phyloP scores from a whole-genome alignment of 2,113 vertebrate genomes.

The Fregetta grallaria region DNA sequence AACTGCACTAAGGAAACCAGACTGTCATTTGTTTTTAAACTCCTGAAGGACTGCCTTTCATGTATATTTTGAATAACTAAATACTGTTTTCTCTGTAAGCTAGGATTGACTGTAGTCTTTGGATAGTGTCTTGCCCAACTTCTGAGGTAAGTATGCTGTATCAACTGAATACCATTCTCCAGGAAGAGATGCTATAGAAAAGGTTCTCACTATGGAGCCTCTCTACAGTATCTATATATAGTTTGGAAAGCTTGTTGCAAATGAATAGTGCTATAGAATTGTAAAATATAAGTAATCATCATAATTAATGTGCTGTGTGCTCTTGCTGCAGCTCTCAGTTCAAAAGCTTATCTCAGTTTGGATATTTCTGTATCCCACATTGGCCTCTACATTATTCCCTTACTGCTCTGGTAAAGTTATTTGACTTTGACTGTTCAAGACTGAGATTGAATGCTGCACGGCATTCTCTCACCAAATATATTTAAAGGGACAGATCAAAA shows the following conservation, averaged over 20 bases:
- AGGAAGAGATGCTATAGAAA: neutral
- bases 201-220: neutral
- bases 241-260: neutral
- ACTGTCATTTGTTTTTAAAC: neutral
- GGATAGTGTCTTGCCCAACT: neutral
- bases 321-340: neutral
- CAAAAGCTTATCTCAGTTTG: neutral
- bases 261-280: conserved; percentile 6
- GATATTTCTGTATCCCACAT: neutral
- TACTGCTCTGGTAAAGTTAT: neutral
- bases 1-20: neutral
- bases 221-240: neutral
- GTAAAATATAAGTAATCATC: conserved; percentile 19
- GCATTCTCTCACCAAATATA: neutral
- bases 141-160: neutral
- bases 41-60: neutral
- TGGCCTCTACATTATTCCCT: neutral
- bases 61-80: neutral
- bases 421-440: neutral
- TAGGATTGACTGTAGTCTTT: neutral
- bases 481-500: neutral
- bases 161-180: neutral
- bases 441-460: neutral
- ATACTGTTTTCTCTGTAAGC: neutral
- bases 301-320: neutral